Evolutionary conservation across 2,797 vertebrate genomes (phyloP).

Genomic region (Iguana delicatissima): DNA sequence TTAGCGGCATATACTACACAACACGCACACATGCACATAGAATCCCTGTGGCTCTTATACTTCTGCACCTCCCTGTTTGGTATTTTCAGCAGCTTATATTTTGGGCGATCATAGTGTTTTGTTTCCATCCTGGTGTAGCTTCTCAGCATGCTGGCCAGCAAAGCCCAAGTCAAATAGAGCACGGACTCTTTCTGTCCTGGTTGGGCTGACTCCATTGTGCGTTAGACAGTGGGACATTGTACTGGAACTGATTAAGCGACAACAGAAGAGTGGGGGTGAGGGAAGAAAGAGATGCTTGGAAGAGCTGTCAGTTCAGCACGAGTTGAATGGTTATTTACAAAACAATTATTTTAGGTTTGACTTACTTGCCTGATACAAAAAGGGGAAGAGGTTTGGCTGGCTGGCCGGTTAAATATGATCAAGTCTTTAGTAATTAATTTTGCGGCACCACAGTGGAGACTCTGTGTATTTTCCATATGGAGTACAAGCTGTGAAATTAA

Average conservation of each 20-base stretch:
- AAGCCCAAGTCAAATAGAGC: not conserved
- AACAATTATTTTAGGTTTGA: not conserved
- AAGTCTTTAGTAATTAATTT: not conserved
- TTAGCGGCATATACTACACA: not conserved
- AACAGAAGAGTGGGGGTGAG: not conserved
- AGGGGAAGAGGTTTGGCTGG: not conserved
- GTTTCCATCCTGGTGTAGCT: not conserved
- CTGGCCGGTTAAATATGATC: not conserved
- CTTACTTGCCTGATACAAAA: not conserved
- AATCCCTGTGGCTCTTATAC: not conserved
- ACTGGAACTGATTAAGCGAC: slow-evolving; percentile 12
- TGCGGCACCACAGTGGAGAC: not conserved
- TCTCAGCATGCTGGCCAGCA: not conserved
- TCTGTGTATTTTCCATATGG: not conserved
- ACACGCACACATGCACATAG: too few species aligned
- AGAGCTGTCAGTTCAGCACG: slow-evolving; percentile 4
- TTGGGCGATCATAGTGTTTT: not conserved
- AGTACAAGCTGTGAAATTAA: not conserved
- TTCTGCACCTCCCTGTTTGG: not conserved
- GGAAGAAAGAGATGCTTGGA: slow-evolving; percentile 11
- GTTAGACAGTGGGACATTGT: slow-evolving; percentile 26
- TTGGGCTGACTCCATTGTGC: slow-evolving; percentile 34
- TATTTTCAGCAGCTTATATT: not conserved
- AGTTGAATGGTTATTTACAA: slow-evolving; percentile 30
- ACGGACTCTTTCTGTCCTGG: not conserved